Conservation (phyloP, 1,140 invertebrate species). For the Drosophila sucinea region DNA sequence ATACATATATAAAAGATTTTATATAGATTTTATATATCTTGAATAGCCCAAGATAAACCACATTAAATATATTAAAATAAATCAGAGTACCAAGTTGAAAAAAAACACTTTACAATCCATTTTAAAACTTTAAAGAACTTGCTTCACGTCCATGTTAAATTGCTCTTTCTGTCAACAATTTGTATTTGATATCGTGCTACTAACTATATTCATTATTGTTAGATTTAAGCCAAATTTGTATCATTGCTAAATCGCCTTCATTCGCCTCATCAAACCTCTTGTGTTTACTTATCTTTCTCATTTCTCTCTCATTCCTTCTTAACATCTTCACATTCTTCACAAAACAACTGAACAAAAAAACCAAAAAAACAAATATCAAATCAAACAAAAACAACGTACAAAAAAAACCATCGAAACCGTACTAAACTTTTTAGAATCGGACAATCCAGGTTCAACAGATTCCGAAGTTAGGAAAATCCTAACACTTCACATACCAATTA, state of each 20-base stretch:
- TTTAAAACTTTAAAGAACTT: too few relatives aligned
- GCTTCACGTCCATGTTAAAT: too few relatives aligned
- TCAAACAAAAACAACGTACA: slow-evolving; percentile 59
- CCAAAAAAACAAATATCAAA: slow-evolving; percentile 42
- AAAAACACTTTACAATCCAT: too few relatives aligned
- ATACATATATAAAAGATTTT: too few relatives aligned
- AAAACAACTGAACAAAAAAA: slow-evolving; percentile 23
- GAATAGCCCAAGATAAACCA: too few relatives aligned
- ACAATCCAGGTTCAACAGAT: slow-evolving; percentile 93
- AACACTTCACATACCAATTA: slow-evolving; percentile 94
- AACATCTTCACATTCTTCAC: slow-evolving; percentile 53
- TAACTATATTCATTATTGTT: slow-evolving; percentile 3
- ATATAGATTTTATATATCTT: too few relatives aligned
- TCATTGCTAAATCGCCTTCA: slow-evolving; percentile 32
- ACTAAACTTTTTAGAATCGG: slow-evolving; percentile 89
- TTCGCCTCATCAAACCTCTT: slow-evolving; percentile 18
- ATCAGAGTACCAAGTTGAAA: too few relatives aligned
- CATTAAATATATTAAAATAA: too few relatives aligned
- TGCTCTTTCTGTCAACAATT: slow-evolving; percentile 6
- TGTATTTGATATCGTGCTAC: background rate
- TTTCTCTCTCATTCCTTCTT: slow-evolving; percentile 47
- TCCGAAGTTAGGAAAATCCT: slow-evolving; percentile 94
- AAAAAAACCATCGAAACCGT: slow-evolving; percentile 80
- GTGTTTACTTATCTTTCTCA: slow-evolving; percentile 26
- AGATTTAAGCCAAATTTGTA: slow-evolving; percentile 9